These are phyloP conservation scores for Odontocolon sp. DNA, from an alignment of 2,888 invertebrate genomes.

Conservation along the genomic window DNA sequence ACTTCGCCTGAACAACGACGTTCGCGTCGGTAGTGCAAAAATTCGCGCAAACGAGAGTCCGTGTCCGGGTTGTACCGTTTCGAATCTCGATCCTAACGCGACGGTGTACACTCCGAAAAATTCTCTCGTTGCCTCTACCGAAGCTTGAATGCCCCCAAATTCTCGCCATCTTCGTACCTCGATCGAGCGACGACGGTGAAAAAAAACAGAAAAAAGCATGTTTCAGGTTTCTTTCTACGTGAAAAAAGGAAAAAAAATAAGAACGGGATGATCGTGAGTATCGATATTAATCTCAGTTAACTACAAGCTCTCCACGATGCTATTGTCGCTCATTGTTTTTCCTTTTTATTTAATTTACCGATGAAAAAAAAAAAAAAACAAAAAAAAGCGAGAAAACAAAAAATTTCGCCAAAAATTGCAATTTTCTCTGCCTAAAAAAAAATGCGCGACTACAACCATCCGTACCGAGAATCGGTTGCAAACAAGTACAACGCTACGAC, in stretches of 20 bases:
- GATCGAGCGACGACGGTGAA: slow-evolving; percentile 10
- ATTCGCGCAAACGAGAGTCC: slow-evolving; percentile 77
- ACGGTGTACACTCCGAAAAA: slow-evolving; percentile 94
- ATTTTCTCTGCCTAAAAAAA: slow-evolving; percentile 1
- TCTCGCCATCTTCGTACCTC: slow-evolving; percentile 40
- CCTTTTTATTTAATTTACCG: slow-evolving; percentile 23
- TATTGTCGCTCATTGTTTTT: slow-evolving; percentile 36
- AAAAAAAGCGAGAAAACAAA: not conserved
- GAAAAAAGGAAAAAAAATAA: slow-evolving; percentile 15
- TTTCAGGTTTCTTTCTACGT: slow-evolving; percentile 51
- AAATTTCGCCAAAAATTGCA: not conserved
- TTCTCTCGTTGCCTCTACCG: slow-evolving; percentile 84
- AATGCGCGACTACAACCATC: not conserved
- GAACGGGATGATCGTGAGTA: slow-evolving; percentile 55
- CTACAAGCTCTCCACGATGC: slow-evolving; percentile 46
- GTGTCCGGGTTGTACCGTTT: slow-evolving; percentile 80
- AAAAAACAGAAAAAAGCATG: slow-evolving; percentile 36
- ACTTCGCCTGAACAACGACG: slow-evolving; percentile 82
- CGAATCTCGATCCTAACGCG: slow-evolving; percentile 93
- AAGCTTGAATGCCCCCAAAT: slow-evolving; percentile 80
- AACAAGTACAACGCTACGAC: slow-evolving; percentile 1
- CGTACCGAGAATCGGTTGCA: not conserved
- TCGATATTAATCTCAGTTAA: slow-evolving; percentile 51
- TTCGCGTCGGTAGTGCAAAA: slow-evolving; percentile 75
- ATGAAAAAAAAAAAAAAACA: not conserved